A percentile compares a stretch with the other conserved stretches of the same genome.
Conservation (phyloP, 2,797 vertebrate species). For the Fistularia commersonii region DNA sequence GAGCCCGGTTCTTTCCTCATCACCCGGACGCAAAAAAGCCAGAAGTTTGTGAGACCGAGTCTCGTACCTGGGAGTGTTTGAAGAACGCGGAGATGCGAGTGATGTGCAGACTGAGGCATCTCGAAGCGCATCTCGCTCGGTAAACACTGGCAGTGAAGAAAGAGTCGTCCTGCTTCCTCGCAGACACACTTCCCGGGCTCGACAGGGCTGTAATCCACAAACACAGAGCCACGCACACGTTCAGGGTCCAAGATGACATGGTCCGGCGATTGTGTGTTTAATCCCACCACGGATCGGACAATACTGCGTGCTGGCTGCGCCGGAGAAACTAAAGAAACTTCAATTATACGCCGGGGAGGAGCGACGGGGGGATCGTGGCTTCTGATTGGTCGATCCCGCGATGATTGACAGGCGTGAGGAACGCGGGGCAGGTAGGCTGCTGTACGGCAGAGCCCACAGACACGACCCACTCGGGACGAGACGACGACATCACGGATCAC, state of each 20-base stretch:
- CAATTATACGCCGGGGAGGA: conserved; percentile 76
- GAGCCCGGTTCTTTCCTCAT: background rate
- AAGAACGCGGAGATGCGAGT: conserved; percentile 92
- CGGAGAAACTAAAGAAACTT: conserved; percentile 80
- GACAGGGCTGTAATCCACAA: conserved; percentile 81
- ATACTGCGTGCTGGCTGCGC: conserved; percentile 62
- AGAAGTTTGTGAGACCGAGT: conserved; percentile 17
- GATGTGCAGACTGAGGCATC: conserved; percentile 95
- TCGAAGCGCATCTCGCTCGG: conserved; percentile 88
- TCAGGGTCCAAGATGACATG: conserved; percentile 76
- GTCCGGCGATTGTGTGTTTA: conserved; percentile 58
- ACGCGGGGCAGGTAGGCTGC: conserved; percentile 66
- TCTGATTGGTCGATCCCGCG: conserved; percentile 71
- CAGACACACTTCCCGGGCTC: conserved; percentile 66
- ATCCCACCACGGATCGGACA: conserved; percentile 63
- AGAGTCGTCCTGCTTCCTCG: conserved; percentile 84
- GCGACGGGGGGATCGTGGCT: conserved; percentile 20
- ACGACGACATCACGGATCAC: too few species aligned
- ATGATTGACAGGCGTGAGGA: conserved; percentile 63
- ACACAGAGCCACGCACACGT: conserved; percentile 69
- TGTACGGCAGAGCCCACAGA: conserved; percentile 21
- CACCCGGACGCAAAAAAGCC: background rate
- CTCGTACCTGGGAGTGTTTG: conserved; percentile 88
- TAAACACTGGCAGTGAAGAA: conserved; percentile 80
- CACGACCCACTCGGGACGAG: too few species aligned